Evolutionary conservation across 1,140 invertebrate genomes (phyloP).

Genomic region (Drosophila aff.): DNA sequence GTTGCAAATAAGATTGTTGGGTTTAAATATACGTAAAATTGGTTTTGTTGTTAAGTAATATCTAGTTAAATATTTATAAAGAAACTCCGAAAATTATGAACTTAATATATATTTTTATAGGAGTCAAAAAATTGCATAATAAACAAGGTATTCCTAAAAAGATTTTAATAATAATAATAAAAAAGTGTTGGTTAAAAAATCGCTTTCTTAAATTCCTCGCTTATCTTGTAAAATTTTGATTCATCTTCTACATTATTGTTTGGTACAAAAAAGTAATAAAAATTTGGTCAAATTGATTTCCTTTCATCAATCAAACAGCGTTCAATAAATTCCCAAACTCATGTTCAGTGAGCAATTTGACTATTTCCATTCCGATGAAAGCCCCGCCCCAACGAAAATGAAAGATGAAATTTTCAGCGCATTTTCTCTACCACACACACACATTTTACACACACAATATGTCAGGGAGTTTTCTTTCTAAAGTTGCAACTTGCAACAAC

Average conservation of each 20-base stretch:
- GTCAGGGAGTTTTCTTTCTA: constrained; percentile 16
- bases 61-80: background rate
- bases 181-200: too few species aligned
- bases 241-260: background rate
- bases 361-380: constrained; percentile 36
- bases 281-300: constrained; percentile 16
- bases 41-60: background rate
- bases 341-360: constrained; percentile 41
- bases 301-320: constrained; percentile 26
- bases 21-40: background rate
- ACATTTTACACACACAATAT: constrained; percentile 7
- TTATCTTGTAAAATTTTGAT: background rate
- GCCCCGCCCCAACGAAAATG: constrained; percentile 7
- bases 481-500: constrained; percentile 18
- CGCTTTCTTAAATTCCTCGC: background rate
- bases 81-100: background rate
- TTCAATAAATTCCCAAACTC: constrained; percentile 26
- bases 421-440: constrained; percentile 14
- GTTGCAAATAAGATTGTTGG: background rate
- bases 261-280: background rate
- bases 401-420: constrained; percentile 33
- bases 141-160: background rate
- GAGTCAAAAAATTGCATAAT: background rate
- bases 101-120: background rate
- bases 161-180: background rate